Percentiles rank a stretch among this genome's conserved stretches.
phyloP scores from a whole-genome alignment of 2,888 invertebrate genomes.

The Congeria kusceri region DNA sequence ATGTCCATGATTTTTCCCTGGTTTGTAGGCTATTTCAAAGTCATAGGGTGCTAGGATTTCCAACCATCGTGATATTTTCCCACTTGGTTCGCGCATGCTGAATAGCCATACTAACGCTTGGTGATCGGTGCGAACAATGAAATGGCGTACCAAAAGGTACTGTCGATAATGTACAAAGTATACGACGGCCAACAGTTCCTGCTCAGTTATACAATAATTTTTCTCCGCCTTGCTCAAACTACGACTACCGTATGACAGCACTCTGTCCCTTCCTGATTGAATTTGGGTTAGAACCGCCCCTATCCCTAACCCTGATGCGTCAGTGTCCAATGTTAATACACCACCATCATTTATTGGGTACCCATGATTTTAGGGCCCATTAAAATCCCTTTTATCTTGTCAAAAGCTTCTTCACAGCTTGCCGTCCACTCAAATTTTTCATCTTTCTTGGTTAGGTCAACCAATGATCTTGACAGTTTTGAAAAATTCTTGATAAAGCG shows the following conservation, averaged over 20 bases:
- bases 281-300: not conserved
- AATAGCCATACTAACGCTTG: slow-evolving; percentile 5
- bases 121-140: slow-evolving; percentile 1
- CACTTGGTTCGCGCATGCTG: slow-evolving; percentile 28
- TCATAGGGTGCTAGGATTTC: slow-evolving; percentile 8
- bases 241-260: slow-evolving; percentile 1
- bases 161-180: slow-evolving; percentile 33
- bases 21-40: slow-evolving; percentile 1
- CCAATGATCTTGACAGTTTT: slow-evolving; percentile 10
- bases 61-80: slow-evolving; percentile 17
- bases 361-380: slow-evolving; percentile 24
- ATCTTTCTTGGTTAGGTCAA: slow-evolving; percentile 6
- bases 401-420: slow-evolving; percentile 10
- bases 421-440: not conserved
- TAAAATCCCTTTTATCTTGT: not conserved
- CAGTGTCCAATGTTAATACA: not conserved
- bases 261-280: slow-evolving; percentile 4
- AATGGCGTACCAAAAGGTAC: slow-evolving; percentile 15
- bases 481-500: slow-evolving; percentile 26
- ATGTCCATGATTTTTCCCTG: slow-evolving; percentile 1
- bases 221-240: not conserved
- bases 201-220: slow-evolving; percentile 8
- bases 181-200: slow-evolving; percentile 27
- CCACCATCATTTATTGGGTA: slow-evolving; percentile 12
- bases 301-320: slow-evolving; percentile 16